Evolutionary conservation across 1,140 invertebrate species (phyloP), one percentile per base, ranked within the genome.

Genomic region (Drosophila pallidifrons): DNA sequence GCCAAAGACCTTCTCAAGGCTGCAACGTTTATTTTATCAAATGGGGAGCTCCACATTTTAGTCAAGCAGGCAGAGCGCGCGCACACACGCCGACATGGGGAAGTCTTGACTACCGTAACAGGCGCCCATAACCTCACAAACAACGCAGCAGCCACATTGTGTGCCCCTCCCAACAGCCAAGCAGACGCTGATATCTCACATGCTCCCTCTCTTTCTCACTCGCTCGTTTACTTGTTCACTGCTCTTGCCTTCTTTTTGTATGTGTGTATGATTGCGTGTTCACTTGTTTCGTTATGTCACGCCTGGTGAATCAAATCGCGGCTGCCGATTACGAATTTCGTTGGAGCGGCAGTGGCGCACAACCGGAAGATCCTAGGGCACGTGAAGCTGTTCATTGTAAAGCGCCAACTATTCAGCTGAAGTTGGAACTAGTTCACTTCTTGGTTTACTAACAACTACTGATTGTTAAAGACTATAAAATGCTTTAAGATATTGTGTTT

Each of bases 61-160:
- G 75, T 82, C 79, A 61, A 25, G 54, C 70, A 79, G 30, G 57
- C 45, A 51, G 47, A 69, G 51, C 73, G 73, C 77, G 74, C 72
- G 86, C 75, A 89, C 85, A 91, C 81, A 88, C 89, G 83, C 52
- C 82, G 85, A 91, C 89, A 91, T 91, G 89, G 89, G 89, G 89
- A 91, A 91, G 89, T 91, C 89, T 89, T 81, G 81, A 86, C 89
- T 89, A 82, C 74, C 63, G 58, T 73, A 91, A 61, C 77, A 89
- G 89, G 89, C 79, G 74, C 54, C 46, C 89, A 90, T 86, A 75
- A 81, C 20, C 54, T n/a, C 13, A 47, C 28, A 25, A 35, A 16
- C 35, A 43, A 15, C 28, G 28, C n/a, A 35, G 28, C n/a, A 35
- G 8, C 41, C 43, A 66, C 49, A 20, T 28, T 13, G 49, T 68